Base-by-base conservation (phyloP, 2,888 invertebrate genomes). In the Mayetiola destructor region DNA sequence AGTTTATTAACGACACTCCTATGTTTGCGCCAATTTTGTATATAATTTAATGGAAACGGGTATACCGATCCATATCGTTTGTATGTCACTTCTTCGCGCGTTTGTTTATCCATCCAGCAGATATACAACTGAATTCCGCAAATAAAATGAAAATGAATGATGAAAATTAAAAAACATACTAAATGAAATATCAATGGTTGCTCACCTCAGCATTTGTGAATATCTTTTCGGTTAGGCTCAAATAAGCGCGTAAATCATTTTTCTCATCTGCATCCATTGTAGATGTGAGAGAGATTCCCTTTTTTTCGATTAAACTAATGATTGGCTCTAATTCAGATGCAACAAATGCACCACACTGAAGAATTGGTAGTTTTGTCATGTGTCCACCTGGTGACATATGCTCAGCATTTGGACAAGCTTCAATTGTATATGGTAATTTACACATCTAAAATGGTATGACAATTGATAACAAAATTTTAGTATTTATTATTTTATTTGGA, bases 351-450 rank as follows among this genome's bases (percentile, higher is more conserved):
- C 94, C 94, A 62, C 89, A 88, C 67, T 87, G 85, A 58, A 97
- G 82, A 66, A 97, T 92, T 0, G 97, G 97, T 1, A 97, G 84
- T 63, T 85, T 73, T 3, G 72, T 73, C 67, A 69, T 68, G 2
- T 69, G 81, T 0, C 92, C 92, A 5, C 91, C 87, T 0, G 96
- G 96, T 0, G 96, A 95, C 90, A 97, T 96, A 67, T 87, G 88
- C 67, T 96, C 94, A 0, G 96, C 95, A 75, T 99, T 99, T 64
- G 85, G 81, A 61, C 86, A 77, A 64, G 85, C 84, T 62, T 89
- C 87, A 5, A 92, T 81, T 64, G 80, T 78, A 69, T 85, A 94
- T 0, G 85, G 82, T 1, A 97, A 76, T 57, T 84, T 81, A 67
- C 90, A 90, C 89, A 97, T 95, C 76, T 76, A 67, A 1, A 63